Evolutionary conservation across 2,797 vertebrate genomes (phyloP).

Genomic region (Scleropages formosus): DNA sequence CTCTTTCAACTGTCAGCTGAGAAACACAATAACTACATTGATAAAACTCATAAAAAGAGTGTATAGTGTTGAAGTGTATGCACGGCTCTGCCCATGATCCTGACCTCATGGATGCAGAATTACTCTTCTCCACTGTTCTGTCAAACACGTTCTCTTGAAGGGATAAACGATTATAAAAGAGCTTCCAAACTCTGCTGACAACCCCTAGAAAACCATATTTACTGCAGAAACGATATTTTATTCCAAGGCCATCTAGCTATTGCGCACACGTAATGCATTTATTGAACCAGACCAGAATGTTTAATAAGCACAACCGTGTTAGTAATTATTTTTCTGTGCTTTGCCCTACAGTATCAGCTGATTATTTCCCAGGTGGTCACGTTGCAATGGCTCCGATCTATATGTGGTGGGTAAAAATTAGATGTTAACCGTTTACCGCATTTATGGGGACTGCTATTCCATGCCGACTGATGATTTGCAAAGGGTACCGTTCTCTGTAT

Average conservation of each 20-base stretch:
- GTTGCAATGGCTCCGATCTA: neutral
- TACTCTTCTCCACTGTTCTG: neutral
- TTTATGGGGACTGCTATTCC: neutral
- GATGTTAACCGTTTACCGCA: neutral
- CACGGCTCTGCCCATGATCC: too few relatives aligned
- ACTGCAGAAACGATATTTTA: neutral
- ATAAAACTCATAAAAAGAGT: too few relatives aligned
- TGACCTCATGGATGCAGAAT: too few relatives aligned
- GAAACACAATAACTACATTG: too few relatives aligned
- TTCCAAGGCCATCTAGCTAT: neutral
- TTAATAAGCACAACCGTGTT: conserved; percentile 11
- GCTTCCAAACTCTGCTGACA: too few relatives aligned
- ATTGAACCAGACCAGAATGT: neutral
- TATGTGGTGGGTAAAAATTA: neutral
- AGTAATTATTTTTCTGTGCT: neutral
- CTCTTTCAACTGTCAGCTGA: too few relatives aligned
- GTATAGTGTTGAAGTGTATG: too few relatives aligned
- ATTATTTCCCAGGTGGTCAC: neutral
- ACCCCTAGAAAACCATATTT: neutral
- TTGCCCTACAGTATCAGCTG: neutral
- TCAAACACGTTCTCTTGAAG: neutral
- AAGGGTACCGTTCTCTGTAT: too few relatives aligned
- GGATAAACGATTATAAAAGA: neutral
- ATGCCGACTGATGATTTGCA: too few relatives aligned
- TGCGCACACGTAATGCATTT: neutral